Evolutionary conservation across 1,140 invertebrate genomes (phyloP), one percentile per base, ranked within the genome.

Genomic region (Heliconius hewitsoni): DNA sequence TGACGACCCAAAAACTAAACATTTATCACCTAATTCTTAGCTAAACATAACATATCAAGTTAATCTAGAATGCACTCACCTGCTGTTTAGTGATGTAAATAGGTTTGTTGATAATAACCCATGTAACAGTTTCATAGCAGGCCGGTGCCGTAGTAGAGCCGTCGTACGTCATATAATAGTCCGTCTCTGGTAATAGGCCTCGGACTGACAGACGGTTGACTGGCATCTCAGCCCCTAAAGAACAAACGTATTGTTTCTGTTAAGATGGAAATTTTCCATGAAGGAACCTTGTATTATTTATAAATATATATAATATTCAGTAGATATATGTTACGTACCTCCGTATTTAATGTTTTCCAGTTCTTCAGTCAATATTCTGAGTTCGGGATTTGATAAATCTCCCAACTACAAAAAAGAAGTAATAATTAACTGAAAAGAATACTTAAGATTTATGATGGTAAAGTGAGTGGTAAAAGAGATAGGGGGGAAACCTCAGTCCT

Each of bases 121-220:
- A 99, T 83, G 98, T 99, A 91, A 98, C 97, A 37, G 98, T 98
- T 93, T 98, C 98, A 94, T 98, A 97, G 95, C 98, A 98, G 78
- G 97, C 97, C 2, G 98, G 98, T 94, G 98, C 98, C 66, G 98
- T 99, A 23, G 98, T 98, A 70, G 98, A 99, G 50, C 98, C 98
- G 87, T 99, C 98, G 94, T 99, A 99, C 37, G 98, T 99, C 97
- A 99, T 98, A 94, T 99, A 99, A 93, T 98, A 97, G 87, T 98
- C 97, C 73, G 98, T 99, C 86, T 98, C 97, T 3, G 98, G 98
- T 57, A 99, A 94, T 72, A 99, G 95, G 27, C 98, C 98, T 52
- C 97, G 95, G 66, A 99, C 96, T 52, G 97, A 97, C 83, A 99
- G 94, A 74, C 97, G 96, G 89, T 97, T 97, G 79, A 99, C 97